These are phyloP conservation scores for Acanthosepion esculentum DNA, from an alignment of 2,888 invertebrate species.

Conservation along the genomic window DNA sequence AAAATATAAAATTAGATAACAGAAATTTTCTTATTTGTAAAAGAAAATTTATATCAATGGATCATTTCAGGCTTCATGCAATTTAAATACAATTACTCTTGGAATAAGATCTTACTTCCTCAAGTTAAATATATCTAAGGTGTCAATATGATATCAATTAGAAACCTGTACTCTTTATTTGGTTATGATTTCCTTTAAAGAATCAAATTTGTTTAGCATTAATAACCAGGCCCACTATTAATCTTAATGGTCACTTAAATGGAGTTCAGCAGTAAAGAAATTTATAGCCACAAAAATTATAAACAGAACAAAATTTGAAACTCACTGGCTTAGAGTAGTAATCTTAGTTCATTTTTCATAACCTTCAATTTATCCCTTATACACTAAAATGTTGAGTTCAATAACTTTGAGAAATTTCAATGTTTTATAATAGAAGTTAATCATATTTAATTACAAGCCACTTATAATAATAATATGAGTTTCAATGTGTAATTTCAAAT, in stretches of 20 bases:
- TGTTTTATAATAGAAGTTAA: neutral
- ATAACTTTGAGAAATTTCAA: neutral
- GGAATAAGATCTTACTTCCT: neutral
- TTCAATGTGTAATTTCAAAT: neutral
- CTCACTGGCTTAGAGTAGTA: neutral
- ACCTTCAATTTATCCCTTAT: neutral
- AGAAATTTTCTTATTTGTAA: too few species aligned
- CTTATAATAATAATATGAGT: neutral
- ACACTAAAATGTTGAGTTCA: neutral
- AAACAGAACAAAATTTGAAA: neutral
- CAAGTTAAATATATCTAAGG: neutral
- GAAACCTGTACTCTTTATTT: neutral
- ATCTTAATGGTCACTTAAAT: neutral
- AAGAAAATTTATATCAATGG: too few species aligned
- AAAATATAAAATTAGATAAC: too few species aligned
- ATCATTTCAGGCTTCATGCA: too few species aligned
- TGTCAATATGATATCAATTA: neutral
- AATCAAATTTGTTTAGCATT: neutral
- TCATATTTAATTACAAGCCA: neutral
- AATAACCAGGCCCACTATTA: neutral
- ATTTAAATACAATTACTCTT: neutral
- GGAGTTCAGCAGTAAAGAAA: neutral
- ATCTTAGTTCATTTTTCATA: neutral
- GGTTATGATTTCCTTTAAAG: neutral
- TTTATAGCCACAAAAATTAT: neutral